Base-by-base conservation (phyloP, 2,888 invertebrate genomes). In the Pollenia griseotomentosa region DNA sequence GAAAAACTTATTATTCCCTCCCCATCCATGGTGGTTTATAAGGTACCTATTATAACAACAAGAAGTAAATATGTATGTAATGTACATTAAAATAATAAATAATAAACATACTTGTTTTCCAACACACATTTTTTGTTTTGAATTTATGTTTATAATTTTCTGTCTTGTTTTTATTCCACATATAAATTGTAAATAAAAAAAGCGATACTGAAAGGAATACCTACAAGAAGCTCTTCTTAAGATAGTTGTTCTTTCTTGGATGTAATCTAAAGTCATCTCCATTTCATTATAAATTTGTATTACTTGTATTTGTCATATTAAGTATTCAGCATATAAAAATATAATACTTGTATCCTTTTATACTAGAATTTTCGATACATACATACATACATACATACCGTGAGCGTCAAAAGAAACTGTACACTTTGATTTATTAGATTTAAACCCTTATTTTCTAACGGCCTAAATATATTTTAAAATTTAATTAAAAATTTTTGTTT, bases 291-390 rank as follows among this genome's bases (percentile, higher is more conserved):
- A 44, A 16, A 70, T 61, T 16, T 78, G 70, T 83, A 65, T 70
- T 78, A 78, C n/a, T 40, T 53, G 68, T 70, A 78, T 63, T 74
- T 74, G 70, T 80, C 70, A 51, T 23, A 79, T 65, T 55, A 77
- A 61, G 19, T 23, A 63, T 63, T 74, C 74, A 74, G 48, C 48
- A 14, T 71, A 12, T 11, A 51, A 33, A 19, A 48, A 40, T 40
- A 70, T 33, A 59, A n/a, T 46, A 61, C 40, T 61, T 51, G 19
- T 33, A 57, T 77, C 23, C 66, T 77, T 55, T 57, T 66, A 19
- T 78, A 12, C 77, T 16, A 46, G 63, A 74, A 19, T 51, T 48
- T 40, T n/a, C 33, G 53, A 19, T 65, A 10, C 8, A 33, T 3
- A 6, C 33, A 33, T 11, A 4, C 12, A 19, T 65, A 10, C 8